These are phyloP conservation scores for Myiotriccus ornatus DNA, from an alignment of 2,797 vertebrate genomes.

Conservation along the genomic window DNA sequence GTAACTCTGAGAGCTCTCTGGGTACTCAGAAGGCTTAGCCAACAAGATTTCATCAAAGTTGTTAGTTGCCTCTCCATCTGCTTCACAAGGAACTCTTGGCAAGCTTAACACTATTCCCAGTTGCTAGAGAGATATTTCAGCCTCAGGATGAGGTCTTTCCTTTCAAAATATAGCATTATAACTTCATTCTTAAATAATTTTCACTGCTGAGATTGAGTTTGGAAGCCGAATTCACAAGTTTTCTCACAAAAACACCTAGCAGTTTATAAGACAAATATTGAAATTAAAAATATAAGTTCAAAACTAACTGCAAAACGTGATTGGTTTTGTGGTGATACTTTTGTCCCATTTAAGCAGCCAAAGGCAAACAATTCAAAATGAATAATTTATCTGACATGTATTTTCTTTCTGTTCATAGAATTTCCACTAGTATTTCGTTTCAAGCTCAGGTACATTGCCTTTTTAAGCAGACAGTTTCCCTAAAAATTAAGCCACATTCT, in stretches of 20 bases:
- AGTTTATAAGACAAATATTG: not conserved
- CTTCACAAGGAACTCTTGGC: slow-evolving; percentile 35
- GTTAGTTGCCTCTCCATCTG: slow-evolving; percentile 15
- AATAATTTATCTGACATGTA: not conserved
- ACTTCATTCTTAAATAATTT: slow-evolving; percentile 6
- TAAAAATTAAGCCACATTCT: not conserved
- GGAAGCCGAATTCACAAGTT: not conserved
- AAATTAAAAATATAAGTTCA: not conserved
- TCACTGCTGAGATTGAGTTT: not conserved
- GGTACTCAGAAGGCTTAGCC: not conserved
- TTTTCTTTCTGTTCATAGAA: not conserved
- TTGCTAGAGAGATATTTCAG: slow-evolving; percentile 51
- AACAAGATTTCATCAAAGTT: slow-evolving; percentile 50
- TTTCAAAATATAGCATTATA: slow-evolving; percentile 8
- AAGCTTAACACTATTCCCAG: slow-evolving; percentile 30
- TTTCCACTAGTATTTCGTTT: not conserved
- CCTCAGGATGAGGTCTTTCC: slow-evolving; percentile 6
- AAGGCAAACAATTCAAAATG: not conserved
- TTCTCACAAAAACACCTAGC: not conserved
- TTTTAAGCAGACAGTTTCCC: not conserved
- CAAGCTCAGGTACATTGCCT: not conserved
- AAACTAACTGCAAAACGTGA: not conserved
- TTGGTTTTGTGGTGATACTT: not conserved
- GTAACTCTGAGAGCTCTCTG: not conserved
- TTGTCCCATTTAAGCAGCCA: not conserved